Evolutionary conservation across 2,797 vertebrate genomes (phyloP), one percentile per base, ranked within the genome.

Genomic region (Acipenser ruthenus): DNA sequence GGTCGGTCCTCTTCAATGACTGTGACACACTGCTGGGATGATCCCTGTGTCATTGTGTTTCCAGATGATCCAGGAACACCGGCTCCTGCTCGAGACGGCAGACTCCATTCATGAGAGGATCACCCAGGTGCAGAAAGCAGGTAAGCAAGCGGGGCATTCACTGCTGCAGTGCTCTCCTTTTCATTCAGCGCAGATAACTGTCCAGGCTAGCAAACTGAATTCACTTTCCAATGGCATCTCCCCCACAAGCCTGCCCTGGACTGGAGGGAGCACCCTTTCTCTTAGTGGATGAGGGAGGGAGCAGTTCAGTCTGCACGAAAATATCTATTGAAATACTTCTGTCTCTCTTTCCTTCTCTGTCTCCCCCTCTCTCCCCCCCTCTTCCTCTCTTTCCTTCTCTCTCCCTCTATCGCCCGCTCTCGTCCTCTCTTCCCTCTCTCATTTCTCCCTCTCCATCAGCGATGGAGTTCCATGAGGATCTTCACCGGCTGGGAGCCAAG

Each of bases 41-140:
- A 12, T 60, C 6, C 37, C 70, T 69, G 71, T 70, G 65, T 60
- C 60, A 10, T 0, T 79, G 75, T 77, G 6, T 77, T 74, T 82
- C 72, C 87, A 99, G 96, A 95, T 99, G 92, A 94, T 98, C 73
- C 84, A 91, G n/a, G 91, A 95, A 68, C 94, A 93, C 85, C 95
- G 87, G 62, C 86, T 93, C 82, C 89, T 99, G 79, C 94, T 96
- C 10, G 95, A 98, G 79, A 92, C 80, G 0, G 93, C 94, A 7
- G 95, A 97, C 65, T 71, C 79, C 15, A 87, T 95, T 59, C 91
- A 97, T 1, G 93, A 95, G 80, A 91, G 91, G 84, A 94, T 99
- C 59, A 87, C 89, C 65, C 94, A 95, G 80, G 95, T 95, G 82
- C 95, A 95, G 84, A 94, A 87, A 89, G 89, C 94, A 92, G 96